Evolutionary conservation across 1,140 invertebrate genomes (phyloP), one percentile per base, ranked within the genome.

Genomic region (Brachystomella parvula): DNA sequence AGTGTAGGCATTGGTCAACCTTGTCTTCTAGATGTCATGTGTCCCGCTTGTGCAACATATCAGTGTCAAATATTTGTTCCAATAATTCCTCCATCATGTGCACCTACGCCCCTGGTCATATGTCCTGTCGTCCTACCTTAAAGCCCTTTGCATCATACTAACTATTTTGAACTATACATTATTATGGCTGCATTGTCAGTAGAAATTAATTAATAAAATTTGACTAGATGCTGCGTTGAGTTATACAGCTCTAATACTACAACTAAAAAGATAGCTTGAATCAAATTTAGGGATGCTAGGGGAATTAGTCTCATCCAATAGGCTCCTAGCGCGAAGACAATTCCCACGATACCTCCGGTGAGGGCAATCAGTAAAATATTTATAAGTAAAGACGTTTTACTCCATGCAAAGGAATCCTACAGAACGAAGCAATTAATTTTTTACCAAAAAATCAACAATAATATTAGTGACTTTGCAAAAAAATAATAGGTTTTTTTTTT

Each of bases 231-330:
- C 24, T 53, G 49, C 9, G 49, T 53, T 53, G 49, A 53, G 9
- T 53, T 19, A 26, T 6, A 53, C 3, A 53, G 49, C 24, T 53
- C 49, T 53, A 53, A 24, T 15, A 53, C 49, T 17, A 53, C 24
- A 17, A 15, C 49, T 19, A 53, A 26, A 24, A 53, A 15, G 24
- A 53, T 24, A 6, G 21, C 21, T 53, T 53, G 49, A 6, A 53
- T 6, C 12, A 12, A 12, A 17, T 12, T 24, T 15, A 6, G 6
- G 9, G 24, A 12, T 6, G 24, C 21, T 3, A 53, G 9, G 12
- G 49, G 49, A 24, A 53, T 53, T 6, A 53, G 49, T 24, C 49
- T 53, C 24, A 15, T 53, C 49, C 49, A 53, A 24, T 53, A 53
- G 9, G 49, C 24, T 24, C 49, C 49, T 15, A 53, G 49, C 12